Base-by-base conservation (phyloP, 2,113 vertebrate species). In the Alethe castanea region DNA sequence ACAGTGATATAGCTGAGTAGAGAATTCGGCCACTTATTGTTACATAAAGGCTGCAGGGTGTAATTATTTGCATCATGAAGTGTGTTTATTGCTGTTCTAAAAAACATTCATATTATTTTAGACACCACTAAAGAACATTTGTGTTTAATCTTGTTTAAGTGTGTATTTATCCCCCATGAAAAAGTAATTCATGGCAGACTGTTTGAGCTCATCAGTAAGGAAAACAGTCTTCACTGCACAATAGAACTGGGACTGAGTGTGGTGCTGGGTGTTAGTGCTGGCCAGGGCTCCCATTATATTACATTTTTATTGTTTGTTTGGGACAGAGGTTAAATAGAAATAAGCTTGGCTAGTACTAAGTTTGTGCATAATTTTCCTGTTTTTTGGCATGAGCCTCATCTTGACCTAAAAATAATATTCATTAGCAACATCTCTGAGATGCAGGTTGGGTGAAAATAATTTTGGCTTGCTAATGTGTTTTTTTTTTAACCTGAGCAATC, bases 21-120 rank as follows among this genome's bases (percentile, higher is more conserved):
- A 90, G 72, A 91, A 89, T 92, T 59, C 0, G 7, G 29, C 67
- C 47, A 0, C 69, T 97, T 94, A 52, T 59, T 67, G 86, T 93
- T 94, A 90, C 76, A 90, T 94, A 95, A 93, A 94, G 87, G 76
- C 94, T 95, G 79, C 84, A 88, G 95, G 95, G 93, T 94, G 61
- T 95, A 95, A 95, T 96, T 95, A 96, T 93, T 95, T 95, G 94
- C 91, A 80, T 95, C 81, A 81, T 92, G 90, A 96, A 97, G 90
- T 96, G 64, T 90, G 90, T 92, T 95, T 96, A 95, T 97, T 94
- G 95, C 93, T 64, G 52, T 94, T 96, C 80, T 90, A 95, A 93
- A 95, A 95, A 93, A 64, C 95, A 93, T 96, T 93, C 40, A 23
- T 97, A 95, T 94, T 96, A 95, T 96, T 96, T 94, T 93, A 92